Base-by-base conservation (phyloP, 2,888 invertebrate genomes). In the Patella pellucida region DNA sequence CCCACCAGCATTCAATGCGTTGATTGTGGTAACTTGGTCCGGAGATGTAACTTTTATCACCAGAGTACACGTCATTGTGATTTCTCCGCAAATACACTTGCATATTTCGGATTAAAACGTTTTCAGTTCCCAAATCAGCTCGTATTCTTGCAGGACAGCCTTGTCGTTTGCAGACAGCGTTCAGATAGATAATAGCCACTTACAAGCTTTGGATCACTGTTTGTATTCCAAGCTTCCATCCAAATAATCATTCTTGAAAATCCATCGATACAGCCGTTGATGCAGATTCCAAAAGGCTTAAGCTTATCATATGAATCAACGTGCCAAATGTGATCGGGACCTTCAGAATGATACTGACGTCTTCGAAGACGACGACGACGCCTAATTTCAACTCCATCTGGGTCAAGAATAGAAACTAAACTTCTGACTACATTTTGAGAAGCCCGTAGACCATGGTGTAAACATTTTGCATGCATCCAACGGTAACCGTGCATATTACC, bases 271-370 rank as follows among this genome's bases (percentile, higher is more conserved):
- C 79, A 81, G 12, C 83, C 82, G 69, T 79, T 80, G 41, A 83
- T 78, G 56, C 80, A 81, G 19, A 83, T 76, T 2, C 84, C 82
- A 74, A 50, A 84, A 16, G 80, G 81, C 51, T 79, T 79, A 23
- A 81, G 71, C 68, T 83, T 83, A 23, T 83, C 83, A 75, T 82
- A 83, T 0, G 74, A 72, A 72, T 83, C 81, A 3, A 83, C 27
- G 71, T 83, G 82, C 81, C 81, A 83, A 51, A 81, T 52, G 52
- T 69, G 76, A 41, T 83, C 81, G 19, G 82, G 82, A 3, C 81
- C 81, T 62, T 72, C 54, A 23, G 62, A 69, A 14, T 14, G 52
- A 73, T 83, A 83, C 16, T 31, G 16, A 14, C 82, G 54, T 67
- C 81, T 31, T 14, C 27, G 68, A 52, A 83, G 75, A 27, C 78